These are phyloP conservation scores for Oncorhynchus nerka DNA, from an alignment of 2,113 vertebrate species.

Conservation along the genomic window DNA sequence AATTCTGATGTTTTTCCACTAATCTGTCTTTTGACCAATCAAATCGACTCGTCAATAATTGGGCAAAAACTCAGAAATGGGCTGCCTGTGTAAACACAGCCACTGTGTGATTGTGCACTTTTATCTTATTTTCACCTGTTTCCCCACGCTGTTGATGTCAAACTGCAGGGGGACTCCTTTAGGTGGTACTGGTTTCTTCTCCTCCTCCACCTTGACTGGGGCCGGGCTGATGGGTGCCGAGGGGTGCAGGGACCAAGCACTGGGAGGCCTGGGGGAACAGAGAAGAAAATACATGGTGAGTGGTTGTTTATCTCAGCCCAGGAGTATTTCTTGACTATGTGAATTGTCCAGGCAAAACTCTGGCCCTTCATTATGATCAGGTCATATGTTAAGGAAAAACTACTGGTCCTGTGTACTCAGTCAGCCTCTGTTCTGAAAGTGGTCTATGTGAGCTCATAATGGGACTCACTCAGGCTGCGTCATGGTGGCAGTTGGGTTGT, in stretches of 20 bases:
- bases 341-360: neutral
- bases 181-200: slow-evolving; percentile 81
- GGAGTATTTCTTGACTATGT: too few relatives aligned
- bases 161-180: slow-evolving; percentile 94
- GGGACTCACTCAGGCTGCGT: slow-evolving; percentile 82
- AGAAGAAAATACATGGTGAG: neutral
- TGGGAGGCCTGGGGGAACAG: slow-evolving; percentile 76
- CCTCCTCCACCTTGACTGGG: slow-evolving; percentile 76
- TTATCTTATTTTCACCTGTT: slow-evolving; percentile 79
- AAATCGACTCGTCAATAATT: too few relatives aligned
- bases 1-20: too few relatives aligned
- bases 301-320: too few relatives aligned
- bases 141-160: slow-evolving; percentile 96
- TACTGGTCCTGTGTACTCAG: neutral
- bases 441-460: neutral
- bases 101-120: neutral
- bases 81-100: too few relatives aligned
- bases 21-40: too few relatives aligned
- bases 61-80: too few relatives aligned
- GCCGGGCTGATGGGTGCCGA: slow-evolving; percentile 70
- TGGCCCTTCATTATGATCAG: too few relatives aligned
- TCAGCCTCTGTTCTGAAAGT: neutral
- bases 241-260: slow-evolving; percentile 82
- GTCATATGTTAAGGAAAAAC: too few relatives aligned
- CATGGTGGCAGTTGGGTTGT: slow-evolving; percentile 90